Evolutionary conservation across 2,888 invertebrate species (phyloP), one percentile per base, ranked within the genome.

Genomic region (Listrodromus nycthemerus): DNA sequence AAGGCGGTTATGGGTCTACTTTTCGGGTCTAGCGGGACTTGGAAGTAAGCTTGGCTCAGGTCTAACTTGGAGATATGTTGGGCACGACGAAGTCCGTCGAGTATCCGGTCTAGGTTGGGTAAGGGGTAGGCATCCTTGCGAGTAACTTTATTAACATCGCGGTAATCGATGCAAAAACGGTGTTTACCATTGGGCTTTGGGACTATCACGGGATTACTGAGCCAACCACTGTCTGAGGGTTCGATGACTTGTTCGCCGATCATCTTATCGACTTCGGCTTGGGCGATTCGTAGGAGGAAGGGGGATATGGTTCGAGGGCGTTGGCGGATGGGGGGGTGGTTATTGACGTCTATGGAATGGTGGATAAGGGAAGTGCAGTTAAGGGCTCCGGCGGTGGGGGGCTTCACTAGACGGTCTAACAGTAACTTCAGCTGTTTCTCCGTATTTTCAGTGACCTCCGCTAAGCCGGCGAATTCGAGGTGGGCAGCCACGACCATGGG

Each of bases 41-140:
- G 48, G n/a, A 48, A 48, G 2, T 48, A 48, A 2, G 48, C 48
- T 5, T 48, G 48, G 48, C 48, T 33, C 33, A 33, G 33, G 33
- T 33, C 33, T 33, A 33, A 33, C 33, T 33, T 33, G 7, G 33
- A 33, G n/a, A 48, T 48, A n/a, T n/a, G 48, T 3, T n/a, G 48
- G n/a, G 48, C n/a, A 0, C 71, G 2, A 74, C 86, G 16, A 80
- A 67, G 6, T 81, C 83, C 8, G 77, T 85, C 24, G 74, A 76
- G 41, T 81, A 85, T 6, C 79, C 67, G 19, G 82, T 85, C 16
- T 73, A 86, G 55, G 48, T n/a, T 48, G 16, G 48, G 48, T n/a
- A 48, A n/a, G 13, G 48, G 48, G n/a, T 48, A 48, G 0, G 48
- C 48, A n/a, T 48, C 48, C 48, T 48, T 48, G 16, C n/a, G 58